Conservation (phyloP, 2,113 vertebrate species). For the Diglossa brunneiventris region DNA sequence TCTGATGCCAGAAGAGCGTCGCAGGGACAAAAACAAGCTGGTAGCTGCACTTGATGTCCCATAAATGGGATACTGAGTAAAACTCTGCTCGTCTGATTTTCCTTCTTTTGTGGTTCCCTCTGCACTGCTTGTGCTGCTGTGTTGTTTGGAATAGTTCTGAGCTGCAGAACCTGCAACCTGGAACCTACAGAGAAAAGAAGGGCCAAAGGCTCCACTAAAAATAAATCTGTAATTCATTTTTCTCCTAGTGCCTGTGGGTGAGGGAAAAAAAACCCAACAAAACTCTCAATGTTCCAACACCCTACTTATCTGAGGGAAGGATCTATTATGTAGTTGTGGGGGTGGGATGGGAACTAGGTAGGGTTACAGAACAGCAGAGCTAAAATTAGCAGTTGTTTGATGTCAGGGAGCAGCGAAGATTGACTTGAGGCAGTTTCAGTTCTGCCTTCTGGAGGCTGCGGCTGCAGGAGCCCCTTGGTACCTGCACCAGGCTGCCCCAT, state of each 20-base stretch:
- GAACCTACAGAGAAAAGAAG: constrained; percentile 1
- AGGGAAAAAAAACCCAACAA: neutral
- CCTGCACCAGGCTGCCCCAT: too few relatives aligned
- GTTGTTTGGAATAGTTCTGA: neutral
- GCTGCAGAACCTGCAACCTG: neutral
- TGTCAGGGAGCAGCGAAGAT: too few relatives aligned
- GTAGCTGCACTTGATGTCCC: neutral
- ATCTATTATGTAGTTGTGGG: constrained; percentile 58
- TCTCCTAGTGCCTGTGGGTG: constrained; percentile 42
- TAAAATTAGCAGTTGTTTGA: constrained; percentile 30
- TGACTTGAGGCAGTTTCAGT: too few relatives aligned
- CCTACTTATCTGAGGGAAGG: constrained; percentile 54
- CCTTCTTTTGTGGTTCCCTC: neutral
- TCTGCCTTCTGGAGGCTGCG: too few relatives aligned
- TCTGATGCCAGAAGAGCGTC: neutral
- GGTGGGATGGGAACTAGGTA: constrained; percentile 58
- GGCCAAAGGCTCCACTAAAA: constrained; percentile 55
- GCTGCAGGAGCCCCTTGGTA: too few relatives aligned
- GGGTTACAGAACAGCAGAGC: constrained; percentile 46
- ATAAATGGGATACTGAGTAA: neutral
- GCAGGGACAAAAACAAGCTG: neutral
- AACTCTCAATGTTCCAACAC: constrained; percentile 45
- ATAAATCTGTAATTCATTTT: constrained; percentile 57
- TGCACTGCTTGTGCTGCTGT: neutral
- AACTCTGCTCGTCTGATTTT: neutral